Percentiles rank a stretch among this genome's conserved stretches.
These are phyloP conservation scores for Cataglyphis hispanica DNA, from an alignment of 1,140 invertebrate species.

Conservation along the genomic window DNA sequence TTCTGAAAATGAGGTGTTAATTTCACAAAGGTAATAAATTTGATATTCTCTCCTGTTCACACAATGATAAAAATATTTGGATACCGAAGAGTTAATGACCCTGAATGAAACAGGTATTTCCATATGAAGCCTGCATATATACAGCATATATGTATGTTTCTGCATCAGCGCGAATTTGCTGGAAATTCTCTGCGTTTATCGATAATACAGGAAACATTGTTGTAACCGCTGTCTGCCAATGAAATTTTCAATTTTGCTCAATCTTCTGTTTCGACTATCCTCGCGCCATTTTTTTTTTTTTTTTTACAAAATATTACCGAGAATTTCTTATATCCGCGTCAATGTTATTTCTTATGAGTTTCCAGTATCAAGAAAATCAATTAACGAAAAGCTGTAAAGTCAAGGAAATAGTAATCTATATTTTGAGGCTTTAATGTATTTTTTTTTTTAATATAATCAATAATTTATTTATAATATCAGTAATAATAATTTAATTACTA, in stretches of 20 bases:
- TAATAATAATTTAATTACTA: too few species aligned
- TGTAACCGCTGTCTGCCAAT: conserved; percentile 49
- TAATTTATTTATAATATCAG: background rate
- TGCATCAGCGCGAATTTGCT: conserved; percentile 30
- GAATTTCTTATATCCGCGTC: conserved; percentile 33
- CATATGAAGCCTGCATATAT: background rate
- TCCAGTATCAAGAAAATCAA: conserved; percentile 28
- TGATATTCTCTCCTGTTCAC: background rate
- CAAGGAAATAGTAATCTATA: conserved; percentile 19
- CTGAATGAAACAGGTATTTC: background rate
- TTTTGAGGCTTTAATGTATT: background rate
- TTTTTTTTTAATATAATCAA: background rate
- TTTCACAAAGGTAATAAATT: background rate
- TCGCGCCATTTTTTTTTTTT: background rate
- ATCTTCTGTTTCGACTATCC: conserved; percentile 30
- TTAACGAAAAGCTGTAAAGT: conserved; percentile 26
- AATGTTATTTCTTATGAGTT: conserved; percentile 54
- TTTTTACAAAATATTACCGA: background rate
- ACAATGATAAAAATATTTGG: background rate
- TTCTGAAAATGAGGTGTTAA: too few species aligned
- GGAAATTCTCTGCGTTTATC: conserved; percentile 62
- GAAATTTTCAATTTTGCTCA: conserved; percentile 71
- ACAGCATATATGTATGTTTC: background rate
- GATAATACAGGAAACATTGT: conserved; percentile 63
- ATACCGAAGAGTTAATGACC: background rate